phyloP scores from a whole-genome alignment of 2,888 invertebrate species.

The Lochmaea crataegi region DNA sequence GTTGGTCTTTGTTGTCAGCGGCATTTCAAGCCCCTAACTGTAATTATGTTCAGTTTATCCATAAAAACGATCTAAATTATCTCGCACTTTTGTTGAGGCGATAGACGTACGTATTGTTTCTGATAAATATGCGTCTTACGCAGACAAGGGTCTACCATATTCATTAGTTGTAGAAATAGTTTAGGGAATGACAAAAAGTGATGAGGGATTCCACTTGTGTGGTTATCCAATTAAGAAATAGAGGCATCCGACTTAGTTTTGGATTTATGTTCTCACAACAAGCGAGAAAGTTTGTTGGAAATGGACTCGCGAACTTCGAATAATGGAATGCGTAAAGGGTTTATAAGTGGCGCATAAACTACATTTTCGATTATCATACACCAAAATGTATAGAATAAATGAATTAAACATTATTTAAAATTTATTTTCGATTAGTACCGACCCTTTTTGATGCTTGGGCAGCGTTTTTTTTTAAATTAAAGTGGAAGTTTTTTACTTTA shows the following conservation, averaged over 20 bases:
- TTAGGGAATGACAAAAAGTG: constrained; percentile 31
- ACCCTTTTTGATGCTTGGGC: too few relatives aligned
- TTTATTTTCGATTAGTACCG: not conserved
- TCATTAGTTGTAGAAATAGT: constrained; percentile 36
- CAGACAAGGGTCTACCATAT: constrained; percentile 34
- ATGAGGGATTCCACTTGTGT: constrained; percentile 36
- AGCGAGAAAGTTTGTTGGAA: constrained; percentile 24
- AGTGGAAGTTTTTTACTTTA: too few relatives aligned
- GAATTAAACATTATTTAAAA: not conserved
- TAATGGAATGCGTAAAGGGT: constrained; percentile 25
- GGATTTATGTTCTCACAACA: constrained; percentile 32
- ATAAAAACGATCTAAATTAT: constrained; percentile 25
- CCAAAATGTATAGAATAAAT: not conserved
- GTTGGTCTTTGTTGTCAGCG: not conserved
- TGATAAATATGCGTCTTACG: constrained; percentile 29
- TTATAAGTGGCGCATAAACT: constrained; percentile 13
- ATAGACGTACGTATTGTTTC: constrained; percentile 15
- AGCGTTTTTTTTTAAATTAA: too few relatives aligned
- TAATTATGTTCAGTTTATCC: constrained; percentile 6
- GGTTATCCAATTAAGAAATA: constrained; percentile 36
- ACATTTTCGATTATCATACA: not conserved
- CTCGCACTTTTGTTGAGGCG: not conserved
- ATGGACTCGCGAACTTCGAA: constrained; percentile 13
- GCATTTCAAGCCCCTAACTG: not conserved
- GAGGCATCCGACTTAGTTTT: constrained; percentile 27